These are phyloP conservation scores for Hipposideros larvatus DNA, from an alignment of 2,797 vertebrate genomes.

Conservation along the genomic window DNA sequence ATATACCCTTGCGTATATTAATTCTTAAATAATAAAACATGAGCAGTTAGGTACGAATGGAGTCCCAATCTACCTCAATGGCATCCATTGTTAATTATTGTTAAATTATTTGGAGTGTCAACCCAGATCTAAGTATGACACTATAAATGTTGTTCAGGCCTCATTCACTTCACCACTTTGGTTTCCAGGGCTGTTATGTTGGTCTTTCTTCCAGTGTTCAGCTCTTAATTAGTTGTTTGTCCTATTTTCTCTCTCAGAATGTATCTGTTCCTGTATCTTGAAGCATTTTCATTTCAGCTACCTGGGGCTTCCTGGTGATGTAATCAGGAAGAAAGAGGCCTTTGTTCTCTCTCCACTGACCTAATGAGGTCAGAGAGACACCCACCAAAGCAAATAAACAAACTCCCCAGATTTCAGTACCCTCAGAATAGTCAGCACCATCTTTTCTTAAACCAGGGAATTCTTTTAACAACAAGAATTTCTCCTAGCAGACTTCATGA, in stretches of 20 bases:
- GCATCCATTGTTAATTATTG: conserved; percentile 1
- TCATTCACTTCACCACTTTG: neutral
- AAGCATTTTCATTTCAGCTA: conserved; percentile 46
- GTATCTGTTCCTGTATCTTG: neutral
- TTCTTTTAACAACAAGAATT: conserved; percentile 50
- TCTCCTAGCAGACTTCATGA: neutral
- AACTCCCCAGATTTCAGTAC: neutral
- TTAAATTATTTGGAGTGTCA: neutral
- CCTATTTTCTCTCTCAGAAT: conserved; percentile 2
- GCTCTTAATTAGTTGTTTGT: conserved; percentile 14
- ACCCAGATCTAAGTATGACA: neutral
- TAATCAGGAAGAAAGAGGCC: conserved; percentile 23
- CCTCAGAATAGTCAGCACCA: neutral
- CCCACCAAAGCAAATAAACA: conserved; percentile 31
- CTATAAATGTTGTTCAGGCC: neutral
- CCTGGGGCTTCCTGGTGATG: conserved; percentile 8
- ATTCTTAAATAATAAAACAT: conserved; percentile 55
- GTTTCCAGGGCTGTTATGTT: neutral
- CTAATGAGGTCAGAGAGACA: conserved; percentile 3
- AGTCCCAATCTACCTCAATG: neutral
- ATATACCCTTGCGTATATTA: neutral
- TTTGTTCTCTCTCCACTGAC: conserved; percentile 47
- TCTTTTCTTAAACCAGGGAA: conserved; percentile 23
- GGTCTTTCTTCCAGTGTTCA: neutral
- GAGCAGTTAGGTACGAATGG: conserved; percentile 25